Evolutionary conservation across 1,140 invertebrate genomes (phyloP).

Genomic region (Pachyrhynchus sulphureomaculatus): DNA sequence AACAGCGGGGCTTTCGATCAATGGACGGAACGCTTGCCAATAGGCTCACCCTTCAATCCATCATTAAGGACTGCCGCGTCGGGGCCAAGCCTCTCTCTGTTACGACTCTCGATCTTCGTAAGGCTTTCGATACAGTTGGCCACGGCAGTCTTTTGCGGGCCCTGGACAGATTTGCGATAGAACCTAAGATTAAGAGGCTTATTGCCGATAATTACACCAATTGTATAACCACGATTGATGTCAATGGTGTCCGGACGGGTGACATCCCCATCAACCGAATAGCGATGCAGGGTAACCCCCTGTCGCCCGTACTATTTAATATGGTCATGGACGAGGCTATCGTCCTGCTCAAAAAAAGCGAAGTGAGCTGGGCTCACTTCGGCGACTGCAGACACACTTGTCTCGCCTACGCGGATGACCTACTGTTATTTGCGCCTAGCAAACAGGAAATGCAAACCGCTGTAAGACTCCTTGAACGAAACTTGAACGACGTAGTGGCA

Average conservation of each 20-base stretch:
- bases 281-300: constrained; percentile 54
- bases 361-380: neutral
- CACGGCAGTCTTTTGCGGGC: neutral
- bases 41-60: constrained; percentile 41
- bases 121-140: constrained; percentile 17
- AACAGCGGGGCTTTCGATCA: constrained; percentile 3
- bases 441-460: too few species aligned
- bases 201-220: constrained; percentile 32
- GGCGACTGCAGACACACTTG: neutral
- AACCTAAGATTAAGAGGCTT: constrained; percentile 20
- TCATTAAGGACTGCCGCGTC: constrained; percentile 25
- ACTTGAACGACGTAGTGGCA: neutral
- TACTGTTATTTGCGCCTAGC: constrained; percentile 5
- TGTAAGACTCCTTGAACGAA: too few species aligned
- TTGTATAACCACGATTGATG: constrained; percentile 30
- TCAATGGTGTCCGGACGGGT: constrained; percentile 15
- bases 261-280: constrained; percentile 37
- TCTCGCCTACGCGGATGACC: constrained; percentile 14
- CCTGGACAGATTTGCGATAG: neutral
- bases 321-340: constrained; percentile 51
- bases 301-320: constrained; percentile 55
- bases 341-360: neutral
- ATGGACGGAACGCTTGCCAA: neutral
- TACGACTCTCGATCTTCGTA: constrained; percentile 44
- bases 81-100: constrained; percentile 41